These are phyloP conservation scores for Cactoblastis cactorum DNA, from an alignment of 2,888 invertebrate genomes.

Conservation along the genomic window DNA sequence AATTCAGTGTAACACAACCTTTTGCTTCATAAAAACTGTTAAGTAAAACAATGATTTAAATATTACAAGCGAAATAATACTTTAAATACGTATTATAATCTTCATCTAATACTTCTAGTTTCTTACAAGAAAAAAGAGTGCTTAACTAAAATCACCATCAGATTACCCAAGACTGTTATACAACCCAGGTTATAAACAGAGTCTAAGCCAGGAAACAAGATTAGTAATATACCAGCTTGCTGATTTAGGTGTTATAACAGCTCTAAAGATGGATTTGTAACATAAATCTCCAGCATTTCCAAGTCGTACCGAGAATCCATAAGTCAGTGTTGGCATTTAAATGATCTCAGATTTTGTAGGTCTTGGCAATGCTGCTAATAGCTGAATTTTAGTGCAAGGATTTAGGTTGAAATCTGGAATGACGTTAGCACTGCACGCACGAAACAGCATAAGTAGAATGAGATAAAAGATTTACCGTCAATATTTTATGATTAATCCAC, in stretches of 20 bases:
- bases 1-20: no score
- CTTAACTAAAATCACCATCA: neutral
- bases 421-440: neutral
- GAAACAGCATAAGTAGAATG: neutral
- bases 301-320: slow-evolving; percentile 2
- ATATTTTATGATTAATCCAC: no score
- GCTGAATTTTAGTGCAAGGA: slow-evolving; percentile 2
- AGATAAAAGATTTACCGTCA: neutral
- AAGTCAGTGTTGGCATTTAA: slow-evolving; percentile 4
- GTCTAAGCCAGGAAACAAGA: neutral
- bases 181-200: neutral
- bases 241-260: slow-evolving; percentile 2
- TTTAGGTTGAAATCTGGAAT: slow-evolving; percentile 1
- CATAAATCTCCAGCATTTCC: neutral
- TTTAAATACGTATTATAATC: no score
- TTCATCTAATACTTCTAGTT: no score
- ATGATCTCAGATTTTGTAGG: slow-evolving; percentile 2
- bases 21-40: no score
- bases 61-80: no score
- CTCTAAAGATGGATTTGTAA: slow-evolving; percentile 1
- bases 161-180: no score
- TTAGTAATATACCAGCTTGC: neutral
- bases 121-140: no score
- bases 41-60: no score
- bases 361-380: neutral